Evolutionary conservation across 35 echinoderm and acorn worm genomes (phyloP), one percentile per base, ranked within the genome.

Genomic region (Strongylocentrotus purpuratus): DNA sequence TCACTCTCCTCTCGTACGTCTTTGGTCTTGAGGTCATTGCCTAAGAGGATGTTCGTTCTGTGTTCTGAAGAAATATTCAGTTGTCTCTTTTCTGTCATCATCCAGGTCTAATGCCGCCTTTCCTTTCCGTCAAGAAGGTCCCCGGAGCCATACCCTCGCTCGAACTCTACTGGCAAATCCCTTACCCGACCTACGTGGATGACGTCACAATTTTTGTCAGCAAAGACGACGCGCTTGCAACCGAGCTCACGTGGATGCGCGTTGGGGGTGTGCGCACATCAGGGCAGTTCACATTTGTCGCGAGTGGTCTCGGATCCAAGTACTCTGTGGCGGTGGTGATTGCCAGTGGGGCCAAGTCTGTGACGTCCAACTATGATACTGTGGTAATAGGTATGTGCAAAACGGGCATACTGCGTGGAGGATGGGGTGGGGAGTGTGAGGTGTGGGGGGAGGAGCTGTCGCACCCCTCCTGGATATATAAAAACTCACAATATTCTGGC

Each of bases 21-120:
- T 55, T 15, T 55, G 50, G 15, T 12, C 50, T 15, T 13, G 50
- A 55, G 50, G 50, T 55, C 50, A 10, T 55, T 55, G 50, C 50
- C 50, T 55, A 11, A 11, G 15, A 78, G 6, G 0, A n/a, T 78
- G 65, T 78, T 78, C n/a, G 25, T 78, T 28, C 22, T 28, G 8
- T n/a, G 65, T n/a, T 78, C 65, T n/a, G 18, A 28, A n/a, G 65
- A 78, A 78, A 31, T 18, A 78, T 89, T 89, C 33, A 28, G 33
- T 31, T 89, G 0, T 46, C 87, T 88, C 87, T 89, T 89, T 45
- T 41, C 32, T 89, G 14, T 45, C 87, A 10, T 45, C 31, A 46
- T 31, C 12, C 87, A 89, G 87, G 87, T 89, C 87, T 89, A 46
- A 33, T 45, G 87, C 87, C 87, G 33, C 87, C 87, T 31, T 89